These are phyloP conservation scores for Neolamprologus variostigma DNA, from an alignment of 2,113 vertebrate species.

Conservation along the genomic window DNA sequence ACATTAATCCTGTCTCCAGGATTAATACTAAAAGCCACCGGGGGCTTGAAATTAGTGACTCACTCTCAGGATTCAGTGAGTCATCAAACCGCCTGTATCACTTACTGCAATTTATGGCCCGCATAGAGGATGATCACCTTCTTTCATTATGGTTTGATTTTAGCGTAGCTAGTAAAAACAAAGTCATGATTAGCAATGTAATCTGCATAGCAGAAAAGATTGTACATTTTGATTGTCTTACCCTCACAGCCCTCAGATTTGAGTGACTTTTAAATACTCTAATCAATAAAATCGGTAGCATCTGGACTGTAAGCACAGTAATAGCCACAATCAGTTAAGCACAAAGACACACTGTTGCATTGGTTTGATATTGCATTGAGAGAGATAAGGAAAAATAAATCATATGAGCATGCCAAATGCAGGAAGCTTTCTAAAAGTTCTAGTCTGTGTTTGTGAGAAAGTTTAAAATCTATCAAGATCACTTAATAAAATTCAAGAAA, in stretches of 20 bases:
- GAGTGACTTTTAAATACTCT: neutral
- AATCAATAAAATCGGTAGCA: neutral
- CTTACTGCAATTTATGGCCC: neutral
- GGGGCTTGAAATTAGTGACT: constrained; percentile 13
- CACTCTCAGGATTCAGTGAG: constrained; percentile 7
- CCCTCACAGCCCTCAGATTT: neutral
- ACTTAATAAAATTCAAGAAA: neutral
- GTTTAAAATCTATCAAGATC: neutral
- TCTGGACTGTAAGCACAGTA: neutral
- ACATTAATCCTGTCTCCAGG: neutral
- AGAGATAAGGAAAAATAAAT: neutral
- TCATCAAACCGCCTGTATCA: constrained; percentile 16
- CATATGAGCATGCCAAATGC: neutral
- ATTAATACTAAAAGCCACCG: neutral
- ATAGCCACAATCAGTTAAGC: neutral
- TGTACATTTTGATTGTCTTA: neutral
- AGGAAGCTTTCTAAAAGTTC: neutral
- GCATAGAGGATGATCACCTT: neutral
- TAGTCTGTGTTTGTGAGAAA: neutral
- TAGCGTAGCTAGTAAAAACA: neutral
- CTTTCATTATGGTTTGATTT: neutral
- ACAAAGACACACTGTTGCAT: neutral
- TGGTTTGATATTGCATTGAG: neutral
- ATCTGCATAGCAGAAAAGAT: neutral
- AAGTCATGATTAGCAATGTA: neutral